Evolutionary conservation across 2,797 vertebrate species (phyloP), one percentile per base, ranked within the genome.

Genomic region (Malacoraja senta): DNA sequence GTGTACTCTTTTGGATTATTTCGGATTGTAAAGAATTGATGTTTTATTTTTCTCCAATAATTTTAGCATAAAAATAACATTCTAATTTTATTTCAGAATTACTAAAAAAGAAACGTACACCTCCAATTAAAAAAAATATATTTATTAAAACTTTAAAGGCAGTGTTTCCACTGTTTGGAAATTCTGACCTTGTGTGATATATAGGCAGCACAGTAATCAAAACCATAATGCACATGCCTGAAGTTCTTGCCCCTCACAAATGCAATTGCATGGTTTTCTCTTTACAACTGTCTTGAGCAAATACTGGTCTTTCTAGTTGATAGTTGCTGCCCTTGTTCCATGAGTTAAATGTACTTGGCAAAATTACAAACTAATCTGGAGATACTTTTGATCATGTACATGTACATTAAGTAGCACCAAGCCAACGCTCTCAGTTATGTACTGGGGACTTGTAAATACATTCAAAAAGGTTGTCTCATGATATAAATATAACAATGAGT

Each of bases 161-260:
- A 88, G 61, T 8, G 8, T 88, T 88, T 68, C n/a, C 61, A 68
- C 90, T 26, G 10, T 44, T 91, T 76, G n/a, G 6, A 74, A 91
- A 91, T 92, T 92, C 38, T 53, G 90, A 92, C 90, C 90, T 92
- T 72, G 90, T 76, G 71, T 53, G 71, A 53, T 92, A 74, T 24
- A 12, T 76, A 76, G 68, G 72, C 90, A 92, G 24, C 90, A 7
- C n/a, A 44, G 90, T 74, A 92, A 92, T 92, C 71, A 44, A 92
- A 92, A 92, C 90, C 71, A n/a, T 12, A 76, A 24, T 74, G 90
- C 29, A 58, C 71, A 92, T 92, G 90, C 90, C 72, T 92, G 38
- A 92, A 92, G 90, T 92, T 92, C 90, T 92, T 92, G 90, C 90
- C 71, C 90, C 76, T 91, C 38, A 91, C 44, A 92, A 26, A 72